These are phyloP conservation scores for Cygnus olor DNA, from an alignment of 2,797 vertebrate genomes.

Conservation along the genomic window DNA sequence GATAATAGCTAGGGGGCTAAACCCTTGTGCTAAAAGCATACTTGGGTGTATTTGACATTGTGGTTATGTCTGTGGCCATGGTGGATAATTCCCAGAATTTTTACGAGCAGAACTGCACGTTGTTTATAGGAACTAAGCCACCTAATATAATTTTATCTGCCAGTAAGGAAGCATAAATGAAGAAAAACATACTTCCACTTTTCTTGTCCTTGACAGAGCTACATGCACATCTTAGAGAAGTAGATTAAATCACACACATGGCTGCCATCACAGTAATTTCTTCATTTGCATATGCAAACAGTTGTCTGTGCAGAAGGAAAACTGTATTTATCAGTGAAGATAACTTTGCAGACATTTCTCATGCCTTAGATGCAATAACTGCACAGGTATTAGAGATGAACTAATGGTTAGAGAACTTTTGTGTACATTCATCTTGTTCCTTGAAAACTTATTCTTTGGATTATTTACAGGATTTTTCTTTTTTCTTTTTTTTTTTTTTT, in stretches of 20 bases:
- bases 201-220: not conserved
- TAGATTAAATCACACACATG: not conserved
- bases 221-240: not conserved
- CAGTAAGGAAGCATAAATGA: not conserved
- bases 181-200: not conserved
- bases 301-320: not conserved
- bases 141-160: not conserved
- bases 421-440: accelerated
- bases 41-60: not conserved
- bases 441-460: not conserved
- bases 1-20: not conserved
- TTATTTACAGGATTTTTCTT: not conserved
- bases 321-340: not conserved
- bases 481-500: not conserved
- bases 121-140: not conserved
- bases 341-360: not conserved
- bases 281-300: not conserved
- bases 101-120: not conserved
- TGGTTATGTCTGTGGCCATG: not conserved
- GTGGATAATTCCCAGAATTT: not conserved
- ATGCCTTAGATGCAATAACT: not conserved
- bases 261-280: not conserved
- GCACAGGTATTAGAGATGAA: not conserved
- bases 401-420: not conserved
- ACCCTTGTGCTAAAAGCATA: not conserved